Base-by-base conservation (phyloP, 2,113 vertebrate species). In the Atrichornis clamosus region DNA sequence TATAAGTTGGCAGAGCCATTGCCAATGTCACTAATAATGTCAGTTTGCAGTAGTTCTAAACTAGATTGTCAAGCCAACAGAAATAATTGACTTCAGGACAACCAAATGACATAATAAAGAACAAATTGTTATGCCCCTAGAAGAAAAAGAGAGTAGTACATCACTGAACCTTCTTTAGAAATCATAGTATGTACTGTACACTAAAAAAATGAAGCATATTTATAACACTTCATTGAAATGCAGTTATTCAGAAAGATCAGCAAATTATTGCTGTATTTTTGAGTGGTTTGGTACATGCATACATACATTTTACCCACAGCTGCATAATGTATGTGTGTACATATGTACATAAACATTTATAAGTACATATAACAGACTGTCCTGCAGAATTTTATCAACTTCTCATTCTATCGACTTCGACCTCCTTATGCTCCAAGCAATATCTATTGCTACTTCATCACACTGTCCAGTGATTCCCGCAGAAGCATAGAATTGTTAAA, bases 291-390 rank as follows among this genome's bases (percentile, higher is more conserved):
- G 28, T 23, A 70, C 10, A 10, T 7, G 22, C 3, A 41, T 19
- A 44, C 46, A n/a, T 17, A 13, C 7, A 32, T 65, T 62, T 81
- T 18, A 33, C 22, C n/a, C 46, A 53, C 32, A 76, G 8, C 17
- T 64, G 24, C 1, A 0, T 27, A 12, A 2, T 19, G 6, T 32
- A 15, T 56, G 20, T 3, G 0, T 28, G 15, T 33, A 41, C 3
- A 11, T 15, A 15, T 8, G 7, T 17, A 65, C 15, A 49, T 4
- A 21, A 4, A 35, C 0, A 0, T 62, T 46, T n/a, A 17, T 26
- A n/a, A 73, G 7, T 11, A 47, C 39, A 9, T 5, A 12, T 22
- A 27, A 30, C 42, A 56, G 15, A 37, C 3, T 14, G 12, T 62
- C 28, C 50, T 63, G 28, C 23, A 74, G 28, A 23, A 39, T 21